Percentiles rank a stretch among this genome's conserved stretches.
phyloP scores from a whole-genome alignment of 2,888 invertebrate species.

The Neoascia interrupta region DNA sequence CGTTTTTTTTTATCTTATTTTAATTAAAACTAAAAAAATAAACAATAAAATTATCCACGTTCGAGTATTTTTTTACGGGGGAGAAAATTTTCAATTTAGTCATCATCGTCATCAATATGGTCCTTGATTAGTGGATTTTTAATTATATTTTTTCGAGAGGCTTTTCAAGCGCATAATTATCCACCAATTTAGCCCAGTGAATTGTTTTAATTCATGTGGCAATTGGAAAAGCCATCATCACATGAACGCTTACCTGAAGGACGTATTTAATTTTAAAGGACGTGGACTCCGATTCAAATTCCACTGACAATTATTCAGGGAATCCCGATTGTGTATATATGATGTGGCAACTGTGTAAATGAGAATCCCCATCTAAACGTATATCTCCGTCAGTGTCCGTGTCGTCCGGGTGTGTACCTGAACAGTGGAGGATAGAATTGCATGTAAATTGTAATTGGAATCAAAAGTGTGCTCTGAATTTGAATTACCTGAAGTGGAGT shows the following conservation, averaged over 20 bases:
- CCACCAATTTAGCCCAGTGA: constrained; percentile 8
- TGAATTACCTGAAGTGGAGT: constrained; percentile 20
- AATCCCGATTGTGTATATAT: constrained; percentile 8
- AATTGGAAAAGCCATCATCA: neutral
- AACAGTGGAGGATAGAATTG: neutral
- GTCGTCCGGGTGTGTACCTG: neutral
- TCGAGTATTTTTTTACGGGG: too few species aligned
- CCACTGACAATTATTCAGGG: constrained; percentile 49
- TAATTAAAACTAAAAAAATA: constrained; percentile 13
- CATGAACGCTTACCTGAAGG: neutral
- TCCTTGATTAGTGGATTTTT: neutral
- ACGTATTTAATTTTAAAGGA: constrained; percentile 27
- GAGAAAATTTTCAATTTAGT: constrained; percentile 70
- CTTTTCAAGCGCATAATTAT: constrained; percentile 17
- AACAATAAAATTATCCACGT: constrained; percentile 13
- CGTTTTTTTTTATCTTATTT: neutral
- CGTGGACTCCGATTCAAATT: constrained; percentile 40
- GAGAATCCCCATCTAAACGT: neutral
- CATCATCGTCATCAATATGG: constrained; percentile 32
- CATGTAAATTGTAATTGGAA: constrained; percentile 48
- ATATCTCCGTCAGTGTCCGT: neutral
- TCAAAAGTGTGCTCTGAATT: constrained; percentile 43
- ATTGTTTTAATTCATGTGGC: neutral
- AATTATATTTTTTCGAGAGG: neutral
- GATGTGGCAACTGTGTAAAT: neutral